Conservation (phyloP, 2,888 invertebrate species). For the Erebia epiphron region DNA sequence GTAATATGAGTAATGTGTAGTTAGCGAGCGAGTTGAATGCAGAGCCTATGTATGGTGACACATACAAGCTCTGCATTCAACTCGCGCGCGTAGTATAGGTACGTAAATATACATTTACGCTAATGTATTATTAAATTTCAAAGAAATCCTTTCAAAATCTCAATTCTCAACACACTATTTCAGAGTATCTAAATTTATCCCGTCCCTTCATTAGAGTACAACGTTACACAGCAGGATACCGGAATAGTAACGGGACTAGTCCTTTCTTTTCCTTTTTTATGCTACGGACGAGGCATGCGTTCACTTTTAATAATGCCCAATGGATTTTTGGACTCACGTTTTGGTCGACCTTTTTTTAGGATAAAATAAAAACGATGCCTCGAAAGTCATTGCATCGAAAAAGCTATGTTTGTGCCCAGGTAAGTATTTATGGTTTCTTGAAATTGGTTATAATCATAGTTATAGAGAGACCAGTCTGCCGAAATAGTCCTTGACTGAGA, state of each 20-base stretch:
- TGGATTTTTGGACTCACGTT: conserved; percentile 30
- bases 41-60: no score
- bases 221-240: conserved; percentile 58
- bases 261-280: conserved; percentile 73
- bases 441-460: neutral
- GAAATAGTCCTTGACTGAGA: no score
- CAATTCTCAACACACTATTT: conserved; percentile 22
- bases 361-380: neutral
- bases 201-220: conserved; percentile 42
- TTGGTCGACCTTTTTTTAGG: conserved; percentile 18
- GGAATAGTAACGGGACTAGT: conserved; percentile 73
- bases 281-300: conserved; percentile 64
- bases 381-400: neutral
- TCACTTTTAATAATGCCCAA: conserved; percentile 71
- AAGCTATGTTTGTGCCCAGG: neutral
- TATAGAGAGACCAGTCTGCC: neutral
- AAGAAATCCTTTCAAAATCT: conserved; percentile 21
- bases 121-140: conserved; percentile 1
- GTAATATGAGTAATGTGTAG: no score
- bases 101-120: no score
- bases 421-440: neutral
- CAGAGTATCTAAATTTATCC: conserved; percentile 39
- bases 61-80: no score
- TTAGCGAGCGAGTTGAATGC: no score
- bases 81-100: no score